phyloP scores from a whole-genome alignment of 2,113 vertebrate species.

The Ptyas mucosa region DNA sequence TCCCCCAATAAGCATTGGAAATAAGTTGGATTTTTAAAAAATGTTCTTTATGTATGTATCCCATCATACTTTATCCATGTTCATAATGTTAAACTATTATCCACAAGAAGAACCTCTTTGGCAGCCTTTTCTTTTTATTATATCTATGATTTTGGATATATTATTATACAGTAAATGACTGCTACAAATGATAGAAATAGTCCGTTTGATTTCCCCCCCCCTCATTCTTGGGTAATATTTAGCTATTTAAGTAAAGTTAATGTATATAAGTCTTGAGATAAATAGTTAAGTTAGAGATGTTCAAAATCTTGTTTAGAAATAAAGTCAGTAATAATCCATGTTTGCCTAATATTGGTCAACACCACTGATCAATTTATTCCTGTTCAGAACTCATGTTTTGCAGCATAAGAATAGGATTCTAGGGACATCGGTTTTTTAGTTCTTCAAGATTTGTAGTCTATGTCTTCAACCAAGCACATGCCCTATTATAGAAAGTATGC shows the following conservation, averaged over 20 bases:
- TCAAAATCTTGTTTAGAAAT: background rate
- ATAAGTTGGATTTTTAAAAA: conserved; percentile 43
- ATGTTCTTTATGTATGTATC: conserved; percentile 54
- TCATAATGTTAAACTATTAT: conserved; percentile 25
- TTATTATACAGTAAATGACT: background rate
- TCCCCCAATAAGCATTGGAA: conserved; percentile 62
- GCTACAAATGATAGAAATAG: background rate
- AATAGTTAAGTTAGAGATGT: background rate
- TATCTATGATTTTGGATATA: background rate
- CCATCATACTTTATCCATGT: conserved; percentile 5
- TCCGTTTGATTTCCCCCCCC: background rate
- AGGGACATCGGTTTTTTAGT: no score
- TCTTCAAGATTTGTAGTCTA: background rate
- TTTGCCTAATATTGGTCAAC: background rate
- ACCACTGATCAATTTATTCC: background rate
- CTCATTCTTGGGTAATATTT: no score
- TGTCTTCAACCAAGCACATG: no score
- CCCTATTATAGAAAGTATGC: background rate
- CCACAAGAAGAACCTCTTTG: background rate
- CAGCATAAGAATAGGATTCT: background rate
- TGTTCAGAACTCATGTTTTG: background rate
- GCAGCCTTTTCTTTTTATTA: rapidly evolving
- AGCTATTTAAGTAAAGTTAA: no score
- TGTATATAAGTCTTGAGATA: no score
- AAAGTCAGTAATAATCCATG: background rate